Evolutionary conservation across 64 coral and sea anemone genomes (phyloP), one percentile per base, ranked within the genome.

Genomic region (Stichodactyla mertensii): DNA sequence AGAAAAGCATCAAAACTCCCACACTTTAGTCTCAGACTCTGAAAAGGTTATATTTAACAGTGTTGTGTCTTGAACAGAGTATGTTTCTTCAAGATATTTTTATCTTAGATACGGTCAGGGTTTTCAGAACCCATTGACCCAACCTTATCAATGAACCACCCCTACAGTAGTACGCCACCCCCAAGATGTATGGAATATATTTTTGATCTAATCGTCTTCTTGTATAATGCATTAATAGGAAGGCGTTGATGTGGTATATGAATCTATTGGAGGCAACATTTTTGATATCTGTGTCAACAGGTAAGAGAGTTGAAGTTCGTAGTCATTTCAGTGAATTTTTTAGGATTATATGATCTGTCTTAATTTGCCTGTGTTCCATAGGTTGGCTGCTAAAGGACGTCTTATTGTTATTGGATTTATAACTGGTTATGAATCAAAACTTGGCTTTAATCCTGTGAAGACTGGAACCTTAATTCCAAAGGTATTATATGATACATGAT

Each of bases 241-340:
- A 61, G 94, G 94, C 79, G 80, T 92, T 26, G 90, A 95, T 88
- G 85, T 95, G 16, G 91, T 95, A 10, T 95, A 95, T 20, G 94
- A 95, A 51, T 95, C 94, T 2, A 89, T 95, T 36, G 94, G 94
- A 20, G 94, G 94, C 77, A 87, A 95, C 53, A 83, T 92, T 59
- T 95, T 95, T 90, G 94, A 95, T 83, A 83, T 77, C 4, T 92
- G 94, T 87, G 90, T 95, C 31, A 95, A 95, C 85, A 95, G 94
- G 94, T 95, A 54, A 89, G 52, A 27, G 57, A 16, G 15, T 59
- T 59, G 9, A 59, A 45, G 3, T 45, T 45, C 36, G 36, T 45
- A 45, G 1, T 45, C 36, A 45, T 45, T 45, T 45, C 36, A 45
- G 36, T 45, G 36, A 45, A 45, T 45, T 45, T 45, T 45, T 45